Evolutionary conservation across 2,113 vertebrate species (phyloP).

Genomic region (Platysteira castanea): DNA sequence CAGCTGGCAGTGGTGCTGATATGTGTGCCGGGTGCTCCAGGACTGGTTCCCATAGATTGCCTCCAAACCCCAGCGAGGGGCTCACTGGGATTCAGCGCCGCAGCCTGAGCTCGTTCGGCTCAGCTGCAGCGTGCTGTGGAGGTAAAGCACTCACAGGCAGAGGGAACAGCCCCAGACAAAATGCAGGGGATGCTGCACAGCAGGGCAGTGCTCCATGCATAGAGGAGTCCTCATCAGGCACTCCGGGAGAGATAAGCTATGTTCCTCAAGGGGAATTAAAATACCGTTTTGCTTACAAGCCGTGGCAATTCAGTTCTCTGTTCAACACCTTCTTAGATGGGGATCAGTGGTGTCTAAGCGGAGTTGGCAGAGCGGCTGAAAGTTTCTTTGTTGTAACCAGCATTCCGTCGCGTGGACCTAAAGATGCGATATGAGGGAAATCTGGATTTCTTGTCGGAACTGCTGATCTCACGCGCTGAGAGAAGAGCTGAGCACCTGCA

Average conservation of each 20-base stretch:
- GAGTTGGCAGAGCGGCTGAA: not conserved
- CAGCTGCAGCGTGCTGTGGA: not conserved
- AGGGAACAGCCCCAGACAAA: not conserved
- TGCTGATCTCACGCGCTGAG: accelerated
- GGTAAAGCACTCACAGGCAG: not conserved
- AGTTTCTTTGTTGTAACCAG: not conserved
- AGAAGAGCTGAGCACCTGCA: not conserved
- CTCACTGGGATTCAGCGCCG: not conserved
- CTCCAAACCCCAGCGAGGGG: not conserved
- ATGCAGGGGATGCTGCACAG: not conserved
- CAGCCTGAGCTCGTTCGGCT: not conserved
- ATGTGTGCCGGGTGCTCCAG: accelerated
- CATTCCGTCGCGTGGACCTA: accelerated
- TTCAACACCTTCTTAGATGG: not conserved
- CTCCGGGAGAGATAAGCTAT: not conserved
- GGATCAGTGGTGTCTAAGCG: not conserved
- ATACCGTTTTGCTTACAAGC: not conserved
- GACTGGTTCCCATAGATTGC: not conserved
- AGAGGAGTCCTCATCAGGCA: not conserved
- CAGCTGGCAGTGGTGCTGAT: not conserved
- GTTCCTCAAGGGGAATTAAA: not conserved
- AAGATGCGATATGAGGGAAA: accelerated
- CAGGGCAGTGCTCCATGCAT: not conserved
- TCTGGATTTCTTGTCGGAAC: not conserved
- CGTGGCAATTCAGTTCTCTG: not conserved